phyloP scores from a whole-genome alignment of 2,797 vertebrate genomes.

The Nyctalus aviator region DNA sequence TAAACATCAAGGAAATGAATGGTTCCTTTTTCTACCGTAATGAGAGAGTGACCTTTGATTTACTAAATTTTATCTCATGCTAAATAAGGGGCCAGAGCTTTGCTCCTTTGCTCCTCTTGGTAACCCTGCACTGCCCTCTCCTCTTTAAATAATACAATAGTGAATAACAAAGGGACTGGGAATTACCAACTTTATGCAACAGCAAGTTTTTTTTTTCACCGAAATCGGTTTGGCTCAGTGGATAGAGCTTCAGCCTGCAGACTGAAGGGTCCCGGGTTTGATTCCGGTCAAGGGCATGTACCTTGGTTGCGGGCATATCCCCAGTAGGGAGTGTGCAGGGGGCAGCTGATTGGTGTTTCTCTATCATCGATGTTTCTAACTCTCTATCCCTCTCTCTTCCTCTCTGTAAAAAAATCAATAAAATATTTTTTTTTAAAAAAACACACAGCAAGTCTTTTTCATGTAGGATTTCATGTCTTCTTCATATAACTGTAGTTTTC shows the following conservation, averaged over 20 bases:
- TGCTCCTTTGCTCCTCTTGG: neutral
- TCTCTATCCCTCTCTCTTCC: no score
- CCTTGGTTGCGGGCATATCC: no score
- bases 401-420: no score
- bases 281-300: no score
- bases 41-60: conserved; percentile 64
- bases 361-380: no score
- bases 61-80: conserved; percentile 33
- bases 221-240: no score
- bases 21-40: conserved; percentile 45
- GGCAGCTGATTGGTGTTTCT: no score
- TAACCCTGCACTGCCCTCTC: neutral
- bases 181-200: neutral
- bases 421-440: no score
- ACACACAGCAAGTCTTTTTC: conserved; percentile 32
- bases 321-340: no score
- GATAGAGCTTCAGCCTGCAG: no score
- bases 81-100: neutral
- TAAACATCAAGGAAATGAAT: conserved; percentile 48
- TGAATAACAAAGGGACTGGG: neutral
- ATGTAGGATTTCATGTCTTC: neutral
- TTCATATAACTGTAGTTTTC: conserved; percentile 7
- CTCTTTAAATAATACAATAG: neutral
- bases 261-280: no score
- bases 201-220: neutral